Base-by-base conservation (phyloP, 2,113 vertebrate genomes). In the Pygoscelis adeliae region DNA sequence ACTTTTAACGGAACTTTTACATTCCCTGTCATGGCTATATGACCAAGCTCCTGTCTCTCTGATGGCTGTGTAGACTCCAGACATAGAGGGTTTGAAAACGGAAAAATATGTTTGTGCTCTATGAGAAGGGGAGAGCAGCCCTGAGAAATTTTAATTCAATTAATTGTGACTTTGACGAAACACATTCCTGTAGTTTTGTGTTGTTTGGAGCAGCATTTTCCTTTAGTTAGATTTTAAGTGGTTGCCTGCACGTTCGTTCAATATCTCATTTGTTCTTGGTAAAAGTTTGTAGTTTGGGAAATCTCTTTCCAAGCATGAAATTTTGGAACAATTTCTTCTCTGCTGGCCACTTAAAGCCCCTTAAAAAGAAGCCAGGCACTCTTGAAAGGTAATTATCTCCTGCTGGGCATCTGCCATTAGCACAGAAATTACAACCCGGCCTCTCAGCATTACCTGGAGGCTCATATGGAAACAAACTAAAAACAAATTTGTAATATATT, bases 351-450 rank as follows among this genome's bases (percentile, higher is more conserved):
- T 69, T 91, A 59, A 67, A 85, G 44, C 72, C 69, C 42, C 40
- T 79, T 49, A 79, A 91, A 87, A 72, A 69, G 65, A 94, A 87
- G 69, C 58, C 87, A 97, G 47, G 29, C 47, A 25, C 52, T 74
- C 89, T 89, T 94, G 61, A 96, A 94, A 96, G 65, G 72, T 84
- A 96, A 93, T 94, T 96, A 87, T 89, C 70, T 97, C 87, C 77
- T 59, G 16, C 77, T 93, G 91, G 34, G 29, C 81, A 85, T 85
- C 78, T 89, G 89, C 83, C 36, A 74, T 83, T 36, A 93, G 42
- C 56, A 79, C 15, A 79, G 69, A 95, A 95, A 83, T 76, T 32
- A 69, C 73, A 84, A 71, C 72, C 26, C 49, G 29, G 56, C 40
- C 26, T 18, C 78, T 62, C 66, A 83, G 38, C n/a, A 38, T 40